Percentiles rank a stretch among this genome's conserved stretches.
These are phyloP conservation scores for Willisornis vidua DNA, from an alignment of 2,113 vertebrate genomes.

Conservation along the genomic window DNA sequence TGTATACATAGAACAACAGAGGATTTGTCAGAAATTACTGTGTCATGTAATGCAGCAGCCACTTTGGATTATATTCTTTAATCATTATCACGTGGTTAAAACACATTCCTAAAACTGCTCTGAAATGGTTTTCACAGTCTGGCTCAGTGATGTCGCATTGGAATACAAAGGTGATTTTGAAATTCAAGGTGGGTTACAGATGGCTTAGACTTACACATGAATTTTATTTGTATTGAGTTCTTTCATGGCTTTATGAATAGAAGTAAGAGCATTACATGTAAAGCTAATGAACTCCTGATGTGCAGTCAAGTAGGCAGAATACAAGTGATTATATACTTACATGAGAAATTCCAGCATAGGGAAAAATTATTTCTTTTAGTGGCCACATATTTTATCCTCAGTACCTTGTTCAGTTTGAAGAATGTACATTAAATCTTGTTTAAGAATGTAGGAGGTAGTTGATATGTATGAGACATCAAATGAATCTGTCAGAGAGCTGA, in stretches of 20 bases:
- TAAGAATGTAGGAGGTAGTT: slow-evolving; percentile 31
- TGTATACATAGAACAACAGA: not conserved
- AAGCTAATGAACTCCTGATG: not conserved
- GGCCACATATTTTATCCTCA: not conserved
- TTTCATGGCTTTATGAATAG: not conserved
- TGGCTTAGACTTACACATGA: not conserved
- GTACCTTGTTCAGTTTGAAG: not conserved
- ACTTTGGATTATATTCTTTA: not conserved
- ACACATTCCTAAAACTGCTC: not conserved
- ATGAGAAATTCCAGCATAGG: not conserved
- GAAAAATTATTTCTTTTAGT: not conserved
- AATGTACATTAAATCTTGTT: slow-evolving; percentile 10
- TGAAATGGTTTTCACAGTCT: not conserved
- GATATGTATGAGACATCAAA: slow-evolving; percentile 31
- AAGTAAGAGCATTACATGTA: not conserved
- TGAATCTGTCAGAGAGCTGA: slow-evolving; percentile 6
- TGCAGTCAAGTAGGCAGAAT: not conserved
- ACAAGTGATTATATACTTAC: not conserved
- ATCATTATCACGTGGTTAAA: not conserved
- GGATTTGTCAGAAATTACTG: not conserved
- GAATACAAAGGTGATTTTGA: not conserved
- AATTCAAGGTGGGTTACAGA: not conserved
- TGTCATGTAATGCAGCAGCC: not conserved
- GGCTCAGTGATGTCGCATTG: not conserved
- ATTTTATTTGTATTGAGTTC: not conserved